Evolutionary conservation across 2,797 vertebrate genomes (phyloP).

Genomic region (Argentina silus): DNA sequence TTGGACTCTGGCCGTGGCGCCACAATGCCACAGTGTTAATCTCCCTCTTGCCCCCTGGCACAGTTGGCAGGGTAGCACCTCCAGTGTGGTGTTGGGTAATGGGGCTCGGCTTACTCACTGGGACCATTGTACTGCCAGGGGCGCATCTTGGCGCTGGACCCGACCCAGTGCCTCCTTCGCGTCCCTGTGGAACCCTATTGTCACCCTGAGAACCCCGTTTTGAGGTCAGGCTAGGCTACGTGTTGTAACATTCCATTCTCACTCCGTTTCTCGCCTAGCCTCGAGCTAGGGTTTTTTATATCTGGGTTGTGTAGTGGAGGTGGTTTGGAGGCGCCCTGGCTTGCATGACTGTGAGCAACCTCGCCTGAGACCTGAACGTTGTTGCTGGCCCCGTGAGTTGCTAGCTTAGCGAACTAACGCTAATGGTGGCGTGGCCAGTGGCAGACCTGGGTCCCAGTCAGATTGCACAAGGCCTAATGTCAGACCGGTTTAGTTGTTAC

Average conservation of each 20-base stretch:
- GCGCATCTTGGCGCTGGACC: background rate
- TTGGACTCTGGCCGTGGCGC: too few relatives aligned
- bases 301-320: background rate
- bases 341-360: too few relatives aligned
- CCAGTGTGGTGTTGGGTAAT: background rate
- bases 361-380: too few relatives aligned
- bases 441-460: too few relatives aligned
- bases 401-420: background rate
- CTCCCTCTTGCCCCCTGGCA: background rate
- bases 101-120: slow-evolving; percentile 10
- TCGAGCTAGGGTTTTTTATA: background rate
- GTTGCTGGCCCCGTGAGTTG: too few relatives aligned
- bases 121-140: background rate
- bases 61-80: slow-evolving; percentile 23
- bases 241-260: background rate
- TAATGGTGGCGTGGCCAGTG: too few relatives aligned
- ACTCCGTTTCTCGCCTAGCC: background rate
- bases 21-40: background rate
- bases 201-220: too few relatives aligned
- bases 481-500: too few relatives aligned
- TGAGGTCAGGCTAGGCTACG: background rate
- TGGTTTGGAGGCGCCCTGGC: background rate
- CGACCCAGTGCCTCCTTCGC: background rate
- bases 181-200: background rate
- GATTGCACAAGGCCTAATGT: too few relatives aligned